Evolutionary conservation across 2,888 invertebrate species (phyloP).

Genomic region (Pseudanteris insignis): DNA sequence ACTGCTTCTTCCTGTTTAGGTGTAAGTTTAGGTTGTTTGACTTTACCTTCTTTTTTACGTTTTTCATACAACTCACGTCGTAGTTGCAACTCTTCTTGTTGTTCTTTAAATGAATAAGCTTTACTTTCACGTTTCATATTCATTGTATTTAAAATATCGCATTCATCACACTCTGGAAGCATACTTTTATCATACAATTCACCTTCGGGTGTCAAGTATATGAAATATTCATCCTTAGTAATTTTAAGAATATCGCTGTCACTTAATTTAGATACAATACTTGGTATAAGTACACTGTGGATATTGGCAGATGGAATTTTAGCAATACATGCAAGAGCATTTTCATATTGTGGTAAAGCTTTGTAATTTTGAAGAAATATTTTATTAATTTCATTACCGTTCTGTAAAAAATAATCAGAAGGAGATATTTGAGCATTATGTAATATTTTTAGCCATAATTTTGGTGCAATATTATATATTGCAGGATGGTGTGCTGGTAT

Average conservation of each 20-base stretch:
- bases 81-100: conserved; percentile 92
- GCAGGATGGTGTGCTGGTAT: conserved; percentile 81
- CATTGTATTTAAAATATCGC: conserved; percentile 68
- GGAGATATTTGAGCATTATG: conserved; percentile 71
- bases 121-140: conserved; percentile 96
- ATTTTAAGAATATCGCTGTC: conserved; percentile 76
- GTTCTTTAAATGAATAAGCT: conserved; percentile 95
- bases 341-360: conserved; percentile 71
- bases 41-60: conserved; percentile 80
- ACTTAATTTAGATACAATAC: conserved; percentile 72
- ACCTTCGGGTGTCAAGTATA: conserved; percentile 85
- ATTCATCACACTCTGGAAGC: conserved; percentile 72
- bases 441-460: conserved; percentile 77
- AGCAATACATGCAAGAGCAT: conserved; percentile 78
- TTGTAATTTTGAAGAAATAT: conserved; percentile 72
- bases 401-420: conserved; percentile 71
- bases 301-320: conserved; percentile 73
- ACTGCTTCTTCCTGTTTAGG: conserved; percentile 94
- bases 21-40: conserved; percentile 77
- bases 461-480: conserved; percentile 69
- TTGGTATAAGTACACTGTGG: conserved; percentile 73
- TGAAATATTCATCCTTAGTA: conserved; percentile 82
- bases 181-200: conserved; percentile 91
- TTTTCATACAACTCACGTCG: conserved; percentile 93
- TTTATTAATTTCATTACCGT: conserved; percentile 71